A percentile compares a stretch with the other conserved stretches of the same genome.
These are phyloP conservation scores for Euzetes globulus DNA, from an alignment of 2,888 invertebrate genomes.

Conservation along the genomic window DNA sequence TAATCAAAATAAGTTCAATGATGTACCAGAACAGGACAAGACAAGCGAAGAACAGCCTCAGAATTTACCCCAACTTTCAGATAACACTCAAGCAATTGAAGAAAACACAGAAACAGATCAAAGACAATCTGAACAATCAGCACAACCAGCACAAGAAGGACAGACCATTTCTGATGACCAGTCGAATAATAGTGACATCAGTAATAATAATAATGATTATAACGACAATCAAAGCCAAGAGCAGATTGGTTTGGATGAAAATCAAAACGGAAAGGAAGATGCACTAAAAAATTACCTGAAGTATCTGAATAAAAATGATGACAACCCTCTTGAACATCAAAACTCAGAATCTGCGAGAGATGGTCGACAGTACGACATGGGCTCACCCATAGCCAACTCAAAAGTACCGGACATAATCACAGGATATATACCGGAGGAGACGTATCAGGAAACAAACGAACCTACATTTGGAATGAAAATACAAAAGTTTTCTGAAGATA, in stretches of 20 bases:
- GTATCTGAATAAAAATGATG: neutral
- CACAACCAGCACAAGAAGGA: no score
- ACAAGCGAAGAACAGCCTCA: neutral
- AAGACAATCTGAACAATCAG: no score
- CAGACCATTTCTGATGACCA: neutral
- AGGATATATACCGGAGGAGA: no score
- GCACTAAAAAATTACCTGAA: neutral
- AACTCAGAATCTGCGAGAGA: neutral
- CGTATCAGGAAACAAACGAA: no score
- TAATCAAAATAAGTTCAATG: neutral
- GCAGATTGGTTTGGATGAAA: neutral
- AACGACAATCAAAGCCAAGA: neutral
- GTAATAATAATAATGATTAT: neutral
- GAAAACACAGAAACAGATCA: no score
- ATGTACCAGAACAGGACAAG: neutral
- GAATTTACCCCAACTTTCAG: neutral
- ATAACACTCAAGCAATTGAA: no score
- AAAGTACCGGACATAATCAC: no score
- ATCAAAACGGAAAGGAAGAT: neutral
- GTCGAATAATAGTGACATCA: neutral
- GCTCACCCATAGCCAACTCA: no score
- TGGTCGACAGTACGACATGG: no score
- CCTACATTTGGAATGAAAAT: neutral
- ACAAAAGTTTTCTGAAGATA: neutral
- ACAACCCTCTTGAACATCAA: neutral